These are phyloP conservation scores for Meleagris gallopavo DNA, from an alignment of 2,113 vertebrate genomes.

Conservation along the genomic window DNA sequence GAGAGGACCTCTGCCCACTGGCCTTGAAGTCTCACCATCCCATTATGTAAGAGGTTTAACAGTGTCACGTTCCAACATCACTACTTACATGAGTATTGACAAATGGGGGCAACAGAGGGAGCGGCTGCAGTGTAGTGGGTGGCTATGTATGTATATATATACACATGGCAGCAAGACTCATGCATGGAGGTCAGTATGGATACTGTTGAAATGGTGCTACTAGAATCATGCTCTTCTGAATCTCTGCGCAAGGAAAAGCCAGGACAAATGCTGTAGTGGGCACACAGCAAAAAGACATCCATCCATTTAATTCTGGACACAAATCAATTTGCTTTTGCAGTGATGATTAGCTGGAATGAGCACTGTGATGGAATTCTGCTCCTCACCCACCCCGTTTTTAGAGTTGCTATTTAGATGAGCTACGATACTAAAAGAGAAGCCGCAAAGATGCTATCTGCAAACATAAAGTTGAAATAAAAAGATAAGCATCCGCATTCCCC, in stretches of 20 bases:
- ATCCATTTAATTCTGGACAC: neutral
- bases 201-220: neutral
- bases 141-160: neutral
- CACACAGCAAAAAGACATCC: slow-evolving; percentile 15
- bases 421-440: slow-evolving; percentile 55
- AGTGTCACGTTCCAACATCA: accelerated
- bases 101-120: neutral
- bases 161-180: neutral
- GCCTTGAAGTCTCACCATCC: neutral
- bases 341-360: slow-evolving; percentile 15
- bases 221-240: slow-evolving; percentile 31
- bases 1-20: neutral
- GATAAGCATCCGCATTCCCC: neutral
- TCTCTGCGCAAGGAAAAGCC: neutral
- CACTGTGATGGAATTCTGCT: slow-evolving; percentile 4
- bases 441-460: slow-evolving; percentile 59
- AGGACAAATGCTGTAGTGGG: neutral
- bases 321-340: slow-evolving; percentile 12
- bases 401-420: slow-evolving; percentile 3
- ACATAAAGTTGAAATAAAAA: slow-evolving; percentile 41
- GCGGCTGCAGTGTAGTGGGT: neutral
- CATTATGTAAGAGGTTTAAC: neutral
- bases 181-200: neutral
- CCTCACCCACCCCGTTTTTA: neutral
- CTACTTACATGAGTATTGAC: neutral